phyloP scores from a whole-genome alignment of 1,140 invertebrate genomes.

The Conus ventricosus region DNA sequence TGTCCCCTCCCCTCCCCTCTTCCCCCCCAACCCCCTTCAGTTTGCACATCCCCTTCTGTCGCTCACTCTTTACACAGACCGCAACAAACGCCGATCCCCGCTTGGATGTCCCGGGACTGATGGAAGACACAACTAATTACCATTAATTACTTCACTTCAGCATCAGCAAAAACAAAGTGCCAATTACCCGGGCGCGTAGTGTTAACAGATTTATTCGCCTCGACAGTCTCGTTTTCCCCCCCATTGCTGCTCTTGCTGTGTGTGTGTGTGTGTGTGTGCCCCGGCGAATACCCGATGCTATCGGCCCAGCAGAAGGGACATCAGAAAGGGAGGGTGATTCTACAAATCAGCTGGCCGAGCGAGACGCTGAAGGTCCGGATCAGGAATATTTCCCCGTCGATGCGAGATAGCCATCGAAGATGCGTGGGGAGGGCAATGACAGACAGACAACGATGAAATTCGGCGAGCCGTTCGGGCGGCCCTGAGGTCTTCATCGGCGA shows the following conservation, averaged over 20 bases:
- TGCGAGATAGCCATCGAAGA: conserved; percentile 10
- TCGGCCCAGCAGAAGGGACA: background rate
- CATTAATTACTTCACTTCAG: conserved; percentile 23
- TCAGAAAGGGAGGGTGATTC: conserved; percentile 6
- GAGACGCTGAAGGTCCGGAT: background rate
- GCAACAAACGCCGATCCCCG: background rate
- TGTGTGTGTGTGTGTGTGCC: background rate
- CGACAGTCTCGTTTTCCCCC: conserved; percentile 16
- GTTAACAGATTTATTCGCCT: conserved; percentile 36
- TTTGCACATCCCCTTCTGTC: background rate
- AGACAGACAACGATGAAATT: background rate
- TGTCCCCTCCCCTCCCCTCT: background rate
- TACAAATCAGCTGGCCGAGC: background rate
- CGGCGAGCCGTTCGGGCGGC: background rate
- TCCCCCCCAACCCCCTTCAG: background rate
- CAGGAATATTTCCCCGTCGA: background rate
- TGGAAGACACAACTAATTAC: background rate
- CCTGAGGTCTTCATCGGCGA: background rate
- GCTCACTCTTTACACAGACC: background rate
- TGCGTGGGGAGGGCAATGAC: background rate
- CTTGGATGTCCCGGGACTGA: background rate
- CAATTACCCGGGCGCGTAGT: conserved; percentile 21
- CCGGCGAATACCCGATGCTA: conserved; percentile 9
- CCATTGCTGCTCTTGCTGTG: background rate
- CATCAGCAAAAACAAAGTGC: conserved; percentile 26